Evolutionary conservation across 1,140 invertebrate species (phyloP), one percentile per base, ranked within the genome.

Genomic region (Xylocopa sonorina): DNA sequence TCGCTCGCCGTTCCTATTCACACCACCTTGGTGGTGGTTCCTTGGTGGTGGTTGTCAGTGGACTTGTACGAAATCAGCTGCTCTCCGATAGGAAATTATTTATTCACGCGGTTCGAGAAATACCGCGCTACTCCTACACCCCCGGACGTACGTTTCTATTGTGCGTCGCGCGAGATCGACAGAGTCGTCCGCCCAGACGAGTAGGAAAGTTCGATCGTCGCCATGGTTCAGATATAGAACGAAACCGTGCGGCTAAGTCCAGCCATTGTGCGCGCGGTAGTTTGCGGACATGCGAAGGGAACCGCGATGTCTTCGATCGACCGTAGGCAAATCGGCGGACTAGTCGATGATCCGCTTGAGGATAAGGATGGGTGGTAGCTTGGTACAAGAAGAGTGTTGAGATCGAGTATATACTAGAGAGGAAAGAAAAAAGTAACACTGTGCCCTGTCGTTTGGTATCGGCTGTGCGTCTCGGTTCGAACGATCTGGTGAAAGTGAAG

Each of bases 201-300:
- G 27, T 57, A 51, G 48, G 27, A 12, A 51, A 38, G 73, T 32
- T 67, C 10, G 51, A 46, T 46, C 51, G 46, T 12, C 43, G 51
- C n/a, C 38, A 77, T 60, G 66, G 16, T 50, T 60, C 6, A 67
- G 16, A 48, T 51, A 50, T 66, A 75, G 48, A 3, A 14, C 27
- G 21, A 62, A 43, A 66, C 27, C 6, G 41, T 62, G 71, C 57
- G 9, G 34, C 32, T 24, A 14, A 16, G 21, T 10, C 29, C 0
- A 38, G 4, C 38, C 27, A n/a, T 1, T 0, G 73, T 63, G 50
- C 32, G 18, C 73, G 38, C 51, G 73, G 46, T 53, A n/a, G 32
- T 43, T 43, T 77, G n/a, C 75, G 71, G n/a, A 50, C 43, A 77
- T 77, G 75, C 66, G 53, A 77, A 34, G 46, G 29, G 75, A 58